phyloP scores from a whole-genome alignment of 2,113 vertebrate species.

The Amphiprion percula region DNA sequence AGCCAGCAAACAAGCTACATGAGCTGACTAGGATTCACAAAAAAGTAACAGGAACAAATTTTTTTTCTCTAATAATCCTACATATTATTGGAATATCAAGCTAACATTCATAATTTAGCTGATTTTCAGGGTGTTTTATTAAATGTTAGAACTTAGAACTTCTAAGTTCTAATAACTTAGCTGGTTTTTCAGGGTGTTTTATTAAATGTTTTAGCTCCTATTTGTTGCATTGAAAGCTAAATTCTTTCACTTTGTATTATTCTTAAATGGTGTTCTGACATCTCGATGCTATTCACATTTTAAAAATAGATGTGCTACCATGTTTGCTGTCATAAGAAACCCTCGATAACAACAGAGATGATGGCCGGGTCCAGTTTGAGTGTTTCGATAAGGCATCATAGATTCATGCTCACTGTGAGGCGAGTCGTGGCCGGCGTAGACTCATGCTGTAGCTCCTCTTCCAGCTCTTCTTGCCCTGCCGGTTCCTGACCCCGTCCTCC shows the following conservation, averaged over 20 bases:
- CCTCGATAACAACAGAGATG: neutral
- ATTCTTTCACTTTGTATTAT: no score
- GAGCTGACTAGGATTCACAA: no score
- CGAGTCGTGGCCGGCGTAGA: constrained; percentile 90
- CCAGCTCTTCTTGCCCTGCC: constrained; percentile 95
- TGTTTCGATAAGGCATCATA: neutral
- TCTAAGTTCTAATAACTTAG: no score
- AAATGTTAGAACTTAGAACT: no score
- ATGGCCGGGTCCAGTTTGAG: neutral
- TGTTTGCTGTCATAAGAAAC: neutral
- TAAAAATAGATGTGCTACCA: neutral
- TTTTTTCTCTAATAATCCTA: no score
- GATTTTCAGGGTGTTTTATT: no score
- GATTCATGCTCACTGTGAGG: constrained; percentile 89
- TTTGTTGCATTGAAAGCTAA: neutral
- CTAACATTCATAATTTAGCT: no score
- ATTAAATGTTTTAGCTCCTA: neutral
- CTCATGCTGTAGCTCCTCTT: constrained; percentile 96
- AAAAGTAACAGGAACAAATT: no score
- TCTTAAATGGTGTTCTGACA: no score
- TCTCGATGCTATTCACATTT: neutral
- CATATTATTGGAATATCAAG: no score
- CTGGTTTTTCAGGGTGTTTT: no score
- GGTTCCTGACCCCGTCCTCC: constrained; percentile 96
- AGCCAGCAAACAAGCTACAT: no score